Base-by-base conservation (phyloP, 2,797 vertebrate species). In the Acanthurus leucopareius region DNA sequence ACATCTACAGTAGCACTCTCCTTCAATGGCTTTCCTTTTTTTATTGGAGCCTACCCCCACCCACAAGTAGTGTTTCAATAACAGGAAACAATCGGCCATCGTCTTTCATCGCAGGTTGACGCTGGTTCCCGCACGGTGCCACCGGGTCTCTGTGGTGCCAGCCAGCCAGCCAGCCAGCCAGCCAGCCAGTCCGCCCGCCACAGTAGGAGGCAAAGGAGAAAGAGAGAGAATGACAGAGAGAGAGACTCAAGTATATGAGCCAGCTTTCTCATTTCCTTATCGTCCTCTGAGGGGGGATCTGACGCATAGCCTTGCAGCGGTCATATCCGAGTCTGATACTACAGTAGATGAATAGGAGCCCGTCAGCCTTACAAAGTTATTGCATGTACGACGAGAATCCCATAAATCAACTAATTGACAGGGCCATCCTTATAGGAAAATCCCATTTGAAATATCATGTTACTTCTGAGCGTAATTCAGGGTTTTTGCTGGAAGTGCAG, bases 61-160 rank as follows among this genome's bases (percentile, higher is more conserved):
- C 86, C 86, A 75, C 79, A 80, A 77, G 88, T 83, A 78, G 87
- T 80, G 79, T 90, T 94, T 94, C 93, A 96, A 95, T 95, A 94
- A 94, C 94, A 96, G 95, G 95, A 96, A 96, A 91, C 89, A 91
- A 94, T 94, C 89, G 86, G 86, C 87, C 86, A 71, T 70, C 90
- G 84, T 93, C 93, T 93, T 94, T 94, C 93, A 93, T 92, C 93
- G 57, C 57, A 49, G 79, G 85, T 89, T 88, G 90, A 91, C 89
- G 86, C 42, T 76, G 89, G 91, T 89, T 93, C 91, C 90, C 84
- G 87, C 87, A n/a, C 73, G 91, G 91, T 92, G 91, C 92, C 93
- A 79, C 89, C 64, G 75, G 88, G 89, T 95, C 93, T 94, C 93
- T 86, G 83, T 82, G 88, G 87, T 93, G 92, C 91, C 91, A 88